phyloP scores from a whole-genome alignment of 2,888 invertebrate species.

The Eupithecia vulgata region DNA sequence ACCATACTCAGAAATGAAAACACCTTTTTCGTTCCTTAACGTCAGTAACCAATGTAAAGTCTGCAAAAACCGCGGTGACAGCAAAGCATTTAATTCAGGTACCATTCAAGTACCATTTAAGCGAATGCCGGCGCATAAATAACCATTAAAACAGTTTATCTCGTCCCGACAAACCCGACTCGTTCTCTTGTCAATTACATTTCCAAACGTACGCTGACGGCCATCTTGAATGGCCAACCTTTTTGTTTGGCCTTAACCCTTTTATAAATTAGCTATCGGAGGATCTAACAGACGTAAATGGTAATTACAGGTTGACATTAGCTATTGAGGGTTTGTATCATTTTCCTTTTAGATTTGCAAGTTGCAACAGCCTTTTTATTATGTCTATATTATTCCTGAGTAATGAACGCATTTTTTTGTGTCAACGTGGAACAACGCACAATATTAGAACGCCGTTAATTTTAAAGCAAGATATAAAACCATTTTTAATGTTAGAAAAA shows the following conservation, averaged over 20 bases:
- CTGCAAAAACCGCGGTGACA: conserved; percentile 34
- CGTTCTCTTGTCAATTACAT: conserved; percentile 77
- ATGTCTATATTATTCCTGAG: not conserved
- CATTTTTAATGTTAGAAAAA: not conserved
- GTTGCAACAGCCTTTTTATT: not conserved
- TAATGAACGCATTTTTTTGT: not conserved
- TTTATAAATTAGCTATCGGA: conserved; percentile 32
- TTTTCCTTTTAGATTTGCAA: conserved; percentile 17
- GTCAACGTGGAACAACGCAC: not conserved
- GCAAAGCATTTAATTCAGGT: conserved; percentile 32
- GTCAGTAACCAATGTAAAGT: conserved; percentile 5
- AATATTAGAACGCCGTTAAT: not conserved
- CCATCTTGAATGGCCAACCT: conserved; percentile 25
- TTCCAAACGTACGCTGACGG: conserved; percentile 48
- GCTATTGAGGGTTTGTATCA: conserved; percentile 6
- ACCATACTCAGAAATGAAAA: not conserved
- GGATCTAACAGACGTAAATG: conserved; percentile 24
- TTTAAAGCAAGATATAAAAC: not conserved
- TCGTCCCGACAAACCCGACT: conserved; percentile 62
- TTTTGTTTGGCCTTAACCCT: conserved; percentile 25
- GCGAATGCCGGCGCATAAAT: conserved; percentile 59
- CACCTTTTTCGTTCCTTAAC: not conserved
- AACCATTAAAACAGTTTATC: conserved; percentile 75
- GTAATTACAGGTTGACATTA: conserved; percentile 24
- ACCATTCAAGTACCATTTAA: conserved; percentile 25